Percentiles rank a stretch among this genome's conserved stretches.
Conservation (phyloP, 2,113 vertebrate species). For the Pollimyrus isidori region DNA sequence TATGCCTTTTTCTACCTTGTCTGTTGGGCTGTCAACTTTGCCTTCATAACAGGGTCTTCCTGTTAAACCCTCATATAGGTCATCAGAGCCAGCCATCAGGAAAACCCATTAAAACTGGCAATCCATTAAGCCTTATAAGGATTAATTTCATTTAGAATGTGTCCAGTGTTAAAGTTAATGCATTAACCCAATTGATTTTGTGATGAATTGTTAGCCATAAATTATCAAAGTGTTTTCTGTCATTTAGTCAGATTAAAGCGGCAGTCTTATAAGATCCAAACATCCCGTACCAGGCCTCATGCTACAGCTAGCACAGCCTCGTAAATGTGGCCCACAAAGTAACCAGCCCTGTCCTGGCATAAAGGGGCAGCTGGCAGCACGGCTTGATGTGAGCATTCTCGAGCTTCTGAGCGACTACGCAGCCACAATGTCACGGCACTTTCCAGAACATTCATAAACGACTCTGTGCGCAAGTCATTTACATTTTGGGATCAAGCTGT, state of each 20-base stretch:
- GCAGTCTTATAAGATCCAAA: background rate
- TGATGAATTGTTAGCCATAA: background rate
- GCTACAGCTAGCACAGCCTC: background rate
- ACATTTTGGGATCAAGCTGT: background rate
- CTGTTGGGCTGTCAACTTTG: background rate
- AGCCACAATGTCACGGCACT: background rate
- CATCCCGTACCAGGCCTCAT: background rate
- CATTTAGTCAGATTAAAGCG: background rate
- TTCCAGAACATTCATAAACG: background rate
- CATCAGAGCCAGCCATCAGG: background rate
- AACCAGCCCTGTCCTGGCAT: background rate
- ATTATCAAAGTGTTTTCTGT: background rate
- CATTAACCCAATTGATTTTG: background rate
- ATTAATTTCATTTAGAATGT: background rate
- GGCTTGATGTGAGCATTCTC: background rate
- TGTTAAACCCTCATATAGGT: background rate
- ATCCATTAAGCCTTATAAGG: background rate
- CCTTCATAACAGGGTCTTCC: background rate
- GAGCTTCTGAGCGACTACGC: background rate
- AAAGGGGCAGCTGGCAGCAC: background rate
- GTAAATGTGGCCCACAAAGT: background rate
- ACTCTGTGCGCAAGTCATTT: background rate
- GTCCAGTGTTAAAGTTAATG: background rate
- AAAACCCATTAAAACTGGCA: background rate
- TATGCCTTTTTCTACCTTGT: background rate